Evolutionary conservation across 1,140 invertebrate species (phyloP).

Genomic region (Coptotermes formosanus): DNA sequence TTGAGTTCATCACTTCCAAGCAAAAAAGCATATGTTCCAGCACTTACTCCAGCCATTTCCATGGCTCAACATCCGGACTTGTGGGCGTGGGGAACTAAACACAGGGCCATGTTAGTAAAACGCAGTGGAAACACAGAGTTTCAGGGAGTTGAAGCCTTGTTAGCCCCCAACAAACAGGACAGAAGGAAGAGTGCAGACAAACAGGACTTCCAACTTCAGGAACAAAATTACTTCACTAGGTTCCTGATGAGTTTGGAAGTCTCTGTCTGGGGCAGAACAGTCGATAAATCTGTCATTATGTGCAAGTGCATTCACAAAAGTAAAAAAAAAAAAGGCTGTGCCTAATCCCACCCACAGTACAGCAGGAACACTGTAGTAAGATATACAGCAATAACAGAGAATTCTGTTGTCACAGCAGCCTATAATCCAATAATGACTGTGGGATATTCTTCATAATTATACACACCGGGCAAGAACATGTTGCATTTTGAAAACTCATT

Average conservation of each 20-base stretch:
- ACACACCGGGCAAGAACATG: too few relatives aligned
- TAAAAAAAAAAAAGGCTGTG: not conserved
- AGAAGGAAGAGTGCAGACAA: not conserved
- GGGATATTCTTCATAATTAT: too few relatives aligned
- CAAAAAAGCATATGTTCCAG: constrained; percentile 23
- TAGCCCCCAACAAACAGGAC: not conserved
- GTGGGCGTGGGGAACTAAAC: constrained; percentile 76
- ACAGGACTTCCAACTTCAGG: too few relatives aligned
- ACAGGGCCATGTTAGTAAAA: constrained; percentile 31
- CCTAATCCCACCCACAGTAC: not conserved
- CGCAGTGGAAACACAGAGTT: not conserved
- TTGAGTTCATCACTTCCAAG: constrained; percentile 4
- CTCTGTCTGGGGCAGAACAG: not conserved
- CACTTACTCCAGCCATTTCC: constrained; percentile 83
- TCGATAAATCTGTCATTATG: too few relatives aligned
- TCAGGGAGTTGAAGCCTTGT: not conserved
- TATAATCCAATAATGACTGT: too few relatives aligned
- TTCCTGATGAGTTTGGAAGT: not conserved
- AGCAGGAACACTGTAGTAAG: too few relatives aligned
- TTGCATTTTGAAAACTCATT: too few relatives aligned
- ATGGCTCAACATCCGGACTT: constrained; percentile 78
- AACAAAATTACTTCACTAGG: not conserved
- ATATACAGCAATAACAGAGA: too few relatives aligned
- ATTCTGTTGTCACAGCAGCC: too few relatives aligned
- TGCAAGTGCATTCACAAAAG: not conserved